Evolutionary conservation across 2,888 invertebrate species (phyloP).

Genomic region (Quadriops clusia): DNA sequence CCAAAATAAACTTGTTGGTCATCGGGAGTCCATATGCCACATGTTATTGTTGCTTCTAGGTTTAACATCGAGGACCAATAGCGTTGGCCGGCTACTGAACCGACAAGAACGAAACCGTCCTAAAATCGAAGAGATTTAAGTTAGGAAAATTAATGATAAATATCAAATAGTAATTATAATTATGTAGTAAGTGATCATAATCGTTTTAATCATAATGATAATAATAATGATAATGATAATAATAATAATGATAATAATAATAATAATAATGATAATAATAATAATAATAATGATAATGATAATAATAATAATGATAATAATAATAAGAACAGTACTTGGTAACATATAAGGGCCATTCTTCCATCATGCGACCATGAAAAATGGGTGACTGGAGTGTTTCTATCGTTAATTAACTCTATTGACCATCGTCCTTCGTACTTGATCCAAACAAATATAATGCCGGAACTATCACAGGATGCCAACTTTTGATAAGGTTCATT

Average conservation of each 20-base stretch:
- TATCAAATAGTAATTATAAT: conserved; percentile 11
- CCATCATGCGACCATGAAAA: conserved; percentile 99
- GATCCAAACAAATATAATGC: conserved; percentile 99
- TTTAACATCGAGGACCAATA: conserved; percentile 98
- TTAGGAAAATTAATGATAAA: background rate
- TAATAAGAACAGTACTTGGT: conserved; percentile 52
- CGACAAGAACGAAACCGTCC: conserved; percentile 97
- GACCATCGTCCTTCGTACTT: conserved; percentile 99
- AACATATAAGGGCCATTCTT: conserved; percentile 95
- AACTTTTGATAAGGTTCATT: conserved; percentile 96
- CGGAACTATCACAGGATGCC: conserved; percentile 94
- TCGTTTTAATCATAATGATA: too few species aligned
- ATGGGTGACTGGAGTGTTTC: conserved; percentile 93
- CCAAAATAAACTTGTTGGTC: conserved; percentile 96
- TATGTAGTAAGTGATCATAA: conserved; percentile 6
- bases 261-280: too few species aligned
- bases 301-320: background rate
- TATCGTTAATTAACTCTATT: conserved; percentile 96
- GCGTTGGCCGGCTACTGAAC: conserved; percentile 91
- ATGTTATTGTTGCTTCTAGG: conserved; percentile 84
- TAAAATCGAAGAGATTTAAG: conserved; percentile 29
- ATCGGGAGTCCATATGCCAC: conserved; percentile 97
- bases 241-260: too few species aligned
- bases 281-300: too few species aligned
- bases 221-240: too few species aligned